Percentiles rank a stretch among this genome's conserved stretches.
These are phyloP conservation scores for Seriola quinqueradiata DNA, from an alignment of 2,113 vertebrate genomes.

Conservation along the genomic window DNA sequence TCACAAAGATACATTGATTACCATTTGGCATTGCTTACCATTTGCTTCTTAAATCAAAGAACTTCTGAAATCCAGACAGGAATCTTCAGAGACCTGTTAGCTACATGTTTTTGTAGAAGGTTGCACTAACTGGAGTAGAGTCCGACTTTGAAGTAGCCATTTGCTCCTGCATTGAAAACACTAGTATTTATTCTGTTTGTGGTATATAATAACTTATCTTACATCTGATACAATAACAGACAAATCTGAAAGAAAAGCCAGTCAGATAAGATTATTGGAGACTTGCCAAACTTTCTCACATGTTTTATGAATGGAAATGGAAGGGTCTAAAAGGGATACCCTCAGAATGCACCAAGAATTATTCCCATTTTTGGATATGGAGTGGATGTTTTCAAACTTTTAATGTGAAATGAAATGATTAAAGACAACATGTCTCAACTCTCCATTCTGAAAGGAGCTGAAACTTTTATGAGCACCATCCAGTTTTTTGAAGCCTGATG, in stretches of 20 bases:
- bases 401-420: conserved; percentile 72
- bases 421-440: conserved; percentile 67
- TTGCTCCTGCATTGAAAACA: conserved; percentile 22
- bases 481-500: conserved; percentile 65
- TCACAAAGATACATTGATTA: conserved; percentile 1
- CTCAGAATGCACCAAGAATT: conserved; percentile 36
- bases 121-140: background rate
- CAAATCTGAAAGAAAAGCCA: background rate
- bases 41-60: conserved; percentile 33
- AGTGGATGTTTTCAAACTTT: conserved; percentile 60
- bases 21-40: background rate
- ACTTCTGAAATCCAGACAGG: conserved; percentile 24
- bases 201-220: conserved; percentile 8
- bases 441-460: conserved; percentile 64
- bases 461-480: conserved; percentile 80
- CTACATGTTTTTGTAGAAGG: background rate
- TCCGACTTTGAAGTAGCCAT: conserved; percentile 28
- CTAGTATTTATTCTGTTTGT: conserved; percentile 2
- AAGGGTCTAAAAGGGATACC: conserved; percentile 25
- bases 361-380: conserved; percentile 39
- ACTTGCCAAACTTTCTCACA: background rate
- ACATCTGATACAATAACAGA: conserved; percentile 28
- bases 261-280: conserved; percentile 12
- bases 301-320: conserved; percentile 48
- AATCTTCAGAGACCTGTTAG: conserved; percentile 35